Evolutionary conservation across 1,140 invertebrate genomes (phyloP), one percentile per base, ranked within the genome.

Genomic region (Oncopodura yosiiana): DNA sequence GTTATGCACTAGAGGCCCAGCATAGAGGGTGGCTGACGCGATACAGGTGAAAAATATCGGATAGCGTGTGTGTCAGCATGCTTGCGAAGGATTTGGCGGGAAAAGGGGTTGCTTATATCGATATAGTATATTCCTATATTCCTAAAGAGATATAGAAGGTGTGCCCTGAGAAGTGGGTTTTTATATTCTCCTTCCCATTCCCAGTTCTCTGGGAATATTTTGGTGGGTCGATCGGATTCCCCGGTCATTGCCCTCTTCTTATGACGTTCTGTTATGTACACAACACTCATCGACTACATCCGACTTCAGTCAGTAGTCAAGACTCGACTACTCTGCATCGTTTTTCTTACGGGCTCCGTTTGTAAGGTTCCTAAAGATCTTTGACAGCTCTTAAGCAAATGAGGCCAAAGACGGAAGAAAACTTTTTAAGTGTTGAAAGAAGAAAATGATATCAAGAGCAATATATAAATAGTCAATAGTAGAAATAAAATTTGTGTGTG

Each of bases 231-330:
- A 48, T 56, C 45, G 54, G 42, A 34, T 62, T 57, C 52, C 56
- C 52, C 60, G 60, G 60, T 62, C 60, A 62, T 62, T 62, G 60
- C 51, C 60, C 60, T 56, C 46, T 27, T 34, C 8, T 9, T 32
- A 32, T 54, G 50, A 54, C 44, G 45, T 54, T 54, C 52, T 50
- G 39, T 51, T 50, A 44, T 59, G 57, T 54, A 54, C 52, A 59
- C 51, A 34, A n/a, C n/a, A 53, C 50, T 18, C 50, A 27, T 41
- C 23, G 38, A 34, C 23, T 46, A 43, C 41, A 43, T 29, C 24
- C 16, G 11, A 27, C 30, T 29, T 53, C 52, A 53, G 52, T 53
- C 43, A 44, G 41, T 46, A 39, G 23, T 24, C 37, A 57, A 49
- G 19, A 49, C 36, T 37, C 53, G 39, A 42, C n/a, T 48, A 42